phyloP scores from a whole-genome alignment of 1,140 invertebrate species.

The Solenopsis fugax region DNA sequence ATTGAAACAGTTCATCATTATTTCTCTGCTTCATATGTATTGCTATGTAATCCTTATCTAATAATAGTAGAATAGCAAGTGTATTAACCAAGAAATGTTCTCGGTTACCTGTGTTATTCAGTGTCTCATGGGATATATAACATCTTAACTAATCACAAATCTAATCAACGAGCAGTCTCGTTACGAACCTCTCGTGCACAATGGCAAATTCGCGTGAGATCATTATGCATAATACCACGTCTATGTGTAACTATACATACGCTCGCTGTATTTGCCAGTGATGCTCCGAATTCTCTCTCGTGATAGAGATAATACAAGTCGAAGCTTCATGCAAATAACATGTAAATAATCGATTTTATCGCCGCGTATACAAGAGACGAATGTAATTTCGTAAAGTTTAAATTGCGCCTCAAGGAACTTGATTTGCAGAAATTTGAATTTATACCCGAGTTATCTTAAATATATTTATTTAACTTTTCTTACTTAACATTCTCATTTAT shows the following conservation, averaged over 20 bases:
- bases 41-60: neutral
- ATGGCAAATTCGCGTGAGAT: slow-evolving; percentile 64
- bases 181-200: slow-evolving; percentile 47
- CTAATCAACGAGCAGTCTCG: slow-evolving; percentile 69
- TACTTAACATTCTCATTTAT: neutral
- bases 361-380: neutral
- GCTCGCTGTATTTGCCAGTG: neutral
- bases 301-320: slow-evolving; percentile 18
- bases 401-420: neutral
- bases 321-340: neutral
- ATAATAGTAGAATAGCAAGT: neutral
- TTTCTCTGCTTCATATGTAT: neutral
- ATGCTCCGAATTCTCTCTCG: slow-evolving; percentile 10
- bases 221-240: slow-evolving; percentile 58
- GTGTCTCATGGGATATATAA: slow-evolving; percentile 31
- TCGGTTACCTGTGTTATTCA: slow-evolving; percentile 20
- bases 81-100: slow-evolving; percentile 26
- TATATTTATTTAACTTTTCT: slow-evolving; percentile 13
- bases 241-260: neutral
- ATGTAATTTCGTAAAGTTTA: neutral
- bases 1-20: neutral
- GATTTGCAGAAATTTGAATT: neutral
- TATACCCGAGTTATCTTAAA: neutral
- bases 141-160: slow-evolving; percentile 69
- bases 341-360: neutral